Base-by-base conservation (phyloP, 2,888 invertebrate species). In the Cantharis lateralis region DNA sequence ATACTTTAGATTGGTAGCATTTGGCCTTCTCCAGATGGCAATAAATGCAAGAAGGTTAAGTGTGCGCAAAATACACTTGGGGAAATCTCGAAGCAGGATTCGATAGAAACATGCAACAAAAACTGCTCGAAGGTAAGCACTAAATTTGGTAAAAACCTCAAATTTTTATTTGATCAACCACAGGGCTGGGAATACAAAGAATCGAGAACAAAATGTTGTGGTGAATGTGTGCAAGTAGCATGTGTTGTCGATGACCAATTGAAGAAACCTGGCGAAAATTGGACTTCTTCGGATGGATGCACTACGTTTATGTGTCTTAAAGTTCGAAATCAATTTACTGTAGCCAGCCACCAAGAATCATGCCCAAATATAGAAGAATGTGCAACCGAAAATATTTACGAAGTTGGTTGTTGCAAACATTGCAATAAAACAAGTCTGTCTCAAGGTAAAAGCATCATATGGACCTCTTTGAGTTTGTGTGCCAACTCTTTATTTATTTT, bases 371-470 rank as follows among this genome's bases (percentile, higher is more conserved):
- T 94, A 28, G 88, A 91, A 0, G 84, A 87, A n/a, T 84, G 87
- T 64, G 95, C 95, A 84, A 88, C 90, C 0, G 89, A 91, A 18
- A 86, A 91, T 78, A 83, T 91, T 15, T 90, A 91, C 82, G 86
- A 88, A 13, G 92, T 92, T 24, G 93, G 93, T 70, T 95, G 95
- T 86, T 95, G 95, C 82, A 88, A 90, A 28, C 86, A 89, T 68
- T 95, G 95, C 85, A 91, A 91, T 79, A 83, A 89, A 20, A 91
- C 90, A 1, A 85, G 90, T 0, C 82, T 86, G 10, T 83, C 89
- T 4, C 87, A 90, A 79, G 88, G 91, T 92, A 86, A 86, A 78
- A 15, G 15, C 15, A 62, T 71, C 3, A 24, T 7, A 24, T 24
- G 24, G 9, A 24, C 24, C 1, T 48, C 1, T 48, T 32, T n/a